These are phyloP conservation scores for Orchestes rusci DNA, from an alignment of 2,888 invertebrate species.

Conservation along the genomic window DNA sequence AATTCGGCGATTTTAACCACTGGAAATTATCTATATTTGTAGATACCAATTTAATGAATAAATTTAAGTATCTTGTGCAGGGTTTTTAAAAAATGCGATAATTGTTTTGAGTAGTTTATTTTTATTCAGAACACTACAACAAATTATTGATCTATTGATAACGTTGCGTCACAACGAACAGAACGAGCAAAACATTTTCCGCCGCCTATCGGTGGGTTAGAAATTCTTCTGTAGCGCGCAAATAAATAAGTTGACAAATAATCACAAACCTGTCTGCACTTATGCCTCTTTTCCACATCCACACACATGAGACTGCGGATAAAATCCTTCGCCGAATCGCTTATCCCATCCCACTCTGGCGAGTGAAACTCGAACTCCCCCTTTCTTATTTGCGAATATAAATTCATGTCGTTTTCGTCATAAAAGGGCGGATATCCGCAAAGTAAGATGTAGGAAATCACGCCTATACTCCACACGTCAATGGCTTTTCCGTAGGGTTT, in stretches of 20 bases:
- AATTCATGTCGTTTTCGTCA: constrained; percentile 97
- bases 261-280: constrained; percentile 8
- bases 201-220: too few species aligned
- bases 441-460: constrained; percentile 95
- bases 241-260: neutral
- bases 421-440: constrained; percentile 99
- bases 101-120: too few species aligned
- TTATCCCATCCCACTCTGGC: constrained; percentile 99
- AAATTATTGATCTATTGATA: too few species aligned
- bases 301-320: constrained; percentile 97
- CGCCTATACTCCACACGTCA: constrained; percentile 99
- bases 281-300: constrained; percentile 77
- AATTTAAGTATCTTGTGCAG: too few species aligned
- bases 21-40: too few species aligned
- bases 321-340: constrained; percentile 98
- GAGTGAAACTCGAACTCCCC: constrained; percentile 99
- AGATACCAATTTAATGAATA: too few species aligned
- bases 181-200: too few species aligned
- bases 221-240: neutral
- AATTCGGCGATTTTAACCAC: too few species aligned
- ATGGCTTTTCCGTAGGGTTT: constrained; percentile 99
- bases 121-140: too few species aligned
- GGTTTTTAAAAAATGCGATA: too few species aligned
- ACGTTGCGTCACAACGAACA: too few species aligned
- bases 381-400: constrained; percentile 97